Evolutionary conservation across 2,797 vertebrate genomes (phyloP).

Genomic region (Sebastes taczanowskii): DNA sequence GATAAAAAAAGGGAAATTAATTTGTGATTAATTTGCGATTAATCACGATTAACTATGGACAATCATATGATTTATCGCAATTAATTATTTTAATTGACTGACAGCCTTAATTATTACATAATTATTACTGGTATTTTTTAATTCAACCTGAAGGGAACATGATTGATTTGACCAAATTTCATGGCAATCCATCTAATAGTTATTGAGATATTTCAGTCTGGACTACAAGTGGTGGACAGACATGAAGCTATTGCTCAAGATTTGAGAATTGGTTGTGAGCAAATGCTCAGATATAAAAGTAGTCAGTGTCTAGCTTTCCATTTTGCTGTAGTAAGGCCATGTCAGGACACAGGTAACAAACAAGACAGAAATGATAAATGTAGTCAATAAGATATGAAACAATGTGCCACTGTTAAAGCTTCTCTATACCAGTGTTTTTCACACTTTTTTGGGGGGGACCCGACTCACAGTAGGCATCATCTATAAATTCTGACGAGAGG

Average conservation of each 20-base stretch:
- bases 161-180: background rate
- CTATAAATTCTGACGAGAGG: no score
- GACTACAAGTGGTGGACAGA: background rate
- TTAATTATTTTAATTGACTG: no score
- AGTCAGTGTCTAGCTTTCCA: background rate
- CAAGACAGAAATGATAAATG: background rate
- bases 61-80: no score
- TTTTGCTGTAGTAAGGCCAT: background rate
- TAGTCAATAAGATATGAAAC: background rate
- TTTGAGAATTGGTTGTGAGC: background rate
- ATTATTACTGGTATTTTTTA: no score
- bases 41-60: no score
- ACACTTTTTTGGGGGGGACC: background rate
- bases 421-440: background rate
- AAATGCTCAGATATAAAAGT: background rate
- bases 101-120: no score
- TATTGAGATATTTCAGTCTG: no score
- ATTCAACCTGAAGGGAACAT: background rate
- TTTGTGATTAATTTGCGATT: no score
- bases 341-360: background rate
- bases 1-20: no score
- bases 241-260: background rate
- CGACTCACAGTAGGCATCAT: no score
- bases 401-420: background rate
- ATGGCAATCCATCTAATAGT: background rate